Base-by-base conservation (phyloP, 1,140 invertebrate genomes). In the Halesus radiatus region DNA sequence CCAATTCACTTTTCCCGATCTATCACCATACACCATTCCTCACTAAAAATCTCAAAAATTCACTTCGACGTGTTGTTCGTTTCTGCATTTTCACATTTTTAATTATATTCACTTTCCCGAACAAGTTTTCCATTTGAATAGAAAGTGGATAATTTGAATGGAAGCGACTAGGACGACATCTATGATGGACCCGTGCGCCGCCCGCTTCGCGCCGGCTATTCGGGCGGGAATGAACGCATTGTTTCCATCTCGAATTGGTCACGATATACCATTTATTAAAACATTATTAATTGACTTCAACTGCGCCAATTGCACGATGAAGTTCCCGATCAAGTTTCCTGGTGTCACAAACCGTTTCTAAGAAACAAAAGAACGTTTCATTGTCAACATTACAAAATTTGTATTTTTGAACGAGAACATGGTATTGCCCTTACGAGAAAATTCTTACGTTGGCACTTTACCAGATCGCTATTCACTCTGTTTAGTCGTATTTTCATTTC, bases 131-230 rank as follows among this genome's bases (percentile, higher is more conserved):
- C 62, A 32, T 66, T 32, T 66, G 15, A 32, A 7, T 3, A 18
- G 32, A 66, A 66, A 16, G 26, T 66, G 0, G 8, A 32, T 3
- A 72, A 53, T 72, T 72, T 52, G 20, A 72, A 72, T 16, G 20
- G 18, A 22, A 16, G 20, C 68, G 68, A 72, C 20, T 13, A 50
- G 68, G 50, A 72, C 45, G 68, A 72, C 68, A 72, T 72, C 68
- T 72, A 15, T 52, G 85, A 84, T 85, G 85, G 84, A 75, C 81
- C 86, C 74, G 56, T 37, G 26, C 37, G 23, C 66, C 76, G 84
- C 84, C 84, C 50, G 50, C 29, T 79, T 23, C 20, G 26, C 73
- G 84, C 84, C 77, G 84, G 60, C 80, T 77, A 20, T 68, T 70
- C 10, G 10, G 3, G 68, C 68, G 68, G 68, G 68, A 72, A 72